Base-by-base conservation (phyloP, 1,140 invertebrate species). In the Macrostomum lignano region DNA sequence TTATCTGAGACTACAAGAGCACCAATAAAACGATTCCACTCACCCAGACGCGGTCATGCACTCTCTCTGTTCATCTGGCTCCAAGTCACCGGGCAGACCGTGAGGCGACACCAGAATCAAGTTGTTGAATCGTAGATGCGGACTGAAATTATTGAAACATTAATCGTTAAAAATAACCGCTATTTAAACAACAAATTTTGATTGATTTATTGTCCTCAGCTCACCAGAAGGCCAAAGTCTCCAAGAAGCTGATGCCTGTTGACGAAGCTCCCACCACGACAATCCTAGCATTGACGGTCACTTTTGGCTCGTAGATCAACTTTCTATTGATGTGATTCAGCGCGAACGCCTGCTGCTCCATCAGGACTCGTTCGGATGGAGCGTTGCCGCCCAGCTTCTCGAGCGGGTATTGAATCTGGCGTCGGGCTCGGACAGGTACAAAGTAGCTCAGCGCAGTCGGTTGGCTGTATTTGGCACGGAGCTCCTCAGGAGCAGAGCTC, bases 201-300 rank as follows among this genome's bases (percentile, higher is more conserved):
- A 13, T 3, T 36, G 11, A 36, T 41, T 17, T 19, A 17, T 38
- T 13, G 25, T 29, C n/a, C n/a, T n/a, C n/a, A n/a, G n/a, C 33
- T 42, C 52, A 69, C 65, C 65, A 65, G 40, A 66, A 63, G 23
- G 69, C 47, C 3, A 74, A 49, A 13, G 62, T 53, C 44, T 73
- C 69, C 9, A 72, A 33, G 44, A 73, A 71, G 3, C 68, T 52
- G 2, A 73, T 47, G 1, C 66, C 69, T 6, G 68, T 67, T 25
- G 67, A 61, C 26, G 71, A 72, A 9, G 67, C 69, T 1, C 72
- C 72, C 0, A 74, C 64, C 4, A 74, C 64, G 1, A 74, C 68
- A 31, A 76, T 69, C 38, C 65, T 64, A 6, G 58, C 48, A 48
- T 59, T 59, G 22, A 59, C 52, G n/a, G 49, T 48, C 39, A 55